phyloP scores from a whole-genome alignment of 1,140 invertebrate species.

The Zeugodacus cucurbitae region DNA sequence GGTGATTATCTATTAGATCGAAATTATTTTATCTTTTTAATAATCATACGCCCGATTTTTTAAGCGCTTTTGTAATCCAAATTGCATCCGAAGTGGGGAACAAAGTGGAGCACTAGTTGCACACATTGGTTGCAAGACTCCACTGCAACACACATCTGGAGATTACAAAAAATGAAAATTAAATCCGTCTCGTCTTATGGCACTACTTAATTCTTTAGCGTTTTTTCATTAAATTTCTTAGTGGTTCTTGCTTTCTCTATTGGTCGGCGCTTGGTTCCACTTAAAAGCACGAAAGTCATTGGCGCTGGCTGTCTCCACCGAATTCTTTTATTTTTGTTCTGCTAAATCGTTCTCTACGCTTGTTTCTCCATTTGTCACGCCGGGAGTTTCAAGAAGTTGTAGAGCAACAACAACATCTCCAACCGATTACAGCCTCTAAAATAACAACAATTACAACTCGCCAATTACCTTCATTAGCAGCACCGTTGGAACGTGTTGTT shows the following conservation, averaged over 20 bases:
- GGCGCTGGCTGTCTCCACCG: neutral
- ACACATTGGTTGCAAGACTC: neutral
- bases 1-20: neutral
- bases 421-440: neutral
- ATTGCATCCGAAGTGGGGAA: neutral
- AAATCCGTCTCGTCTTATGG: neutral
- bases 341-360: neutral
- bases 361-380: neutral
- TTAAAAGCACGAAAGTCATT: neutral
- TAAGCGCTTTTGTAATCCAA: neutral
- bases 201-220: neutral
- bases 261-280: neutral
- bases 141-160: neutral
- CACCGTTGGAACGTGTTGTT: neutral
- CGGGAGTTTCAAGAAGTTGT: neutral
- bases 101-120: neutral
- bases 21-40: neutral
- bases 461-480: neutral
- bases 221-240: neutral
- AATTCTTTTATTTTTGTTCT: neutral
- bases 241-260: neutral
- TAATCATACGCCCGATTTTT: neutral
- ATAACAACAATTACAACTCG: constrained; percentile 1
- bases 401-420: neutral
- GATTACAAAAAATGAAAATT: neutral